Base-by-base conservation (phyloP, 2,888 invertebrate genomes). In the Carpatolechia fugitivella region DNA sequence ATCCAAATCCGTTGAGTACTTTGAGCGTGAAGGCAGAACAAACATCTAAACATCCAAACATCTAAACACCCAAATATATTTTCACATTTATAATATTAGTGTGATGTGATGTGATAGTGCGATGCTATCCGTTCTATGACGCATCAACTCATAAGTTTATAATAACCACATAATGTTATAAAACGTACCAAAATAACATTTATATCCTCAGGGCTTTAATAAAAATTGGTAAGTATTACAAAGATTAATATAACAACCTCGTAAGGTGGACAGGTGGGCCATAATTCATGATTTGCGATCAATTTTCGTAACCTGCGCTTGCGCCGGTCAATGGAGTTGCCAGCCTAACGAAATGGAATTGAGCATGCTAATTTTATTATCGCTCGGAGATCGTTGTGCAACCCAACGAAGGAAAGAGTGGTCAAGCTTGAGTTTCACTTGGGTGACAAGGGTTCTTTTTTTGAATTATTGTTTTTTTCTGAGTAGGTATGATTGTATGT, bases 311-410 rank as follows among this genome's bases (percentile, higher is more conserved):
- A 44, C 44, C 18, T 29, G 44, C 44, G 44, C 44, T 6, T 13
- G 44, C 44, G 44, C 44, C 29, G 44, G 29, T 49, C 31, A 49
- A 49, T 49, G 49, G 14, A 48, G 20, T 49, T 49, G 49, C 35
- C 49, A 49, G 33, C 48, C 7, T 16, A 38, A 20, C 18, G 36
- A 36, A 18, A 20, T 35, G 48, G 14, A 31, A 13, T 7, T 47
- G 47, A 13, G 29, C 4, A 49, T 49, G 49, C 49, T 49, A 49
- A 49, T 49, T 49, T 35, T 49, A 49, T 49, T 33, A 35, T 18
- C 49, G 30, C 35, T 18, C 49, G 14, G 11, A 31, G 44, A 44
- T 5, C 29, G 6, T 44, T 44, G 44, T 44, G 44, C 44, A 44
- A 44, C n/a, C 20, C n/a, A 29, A 29, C 29, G 44, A 44, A 44